A percentile compares a stretch with the other conserved stretches of the same genome.
These are phyloP conservation scores for Germaria angustata DNA, from an alignment of 2,888 invertebrate genomes.

Conservation along the genomic window DNA sequence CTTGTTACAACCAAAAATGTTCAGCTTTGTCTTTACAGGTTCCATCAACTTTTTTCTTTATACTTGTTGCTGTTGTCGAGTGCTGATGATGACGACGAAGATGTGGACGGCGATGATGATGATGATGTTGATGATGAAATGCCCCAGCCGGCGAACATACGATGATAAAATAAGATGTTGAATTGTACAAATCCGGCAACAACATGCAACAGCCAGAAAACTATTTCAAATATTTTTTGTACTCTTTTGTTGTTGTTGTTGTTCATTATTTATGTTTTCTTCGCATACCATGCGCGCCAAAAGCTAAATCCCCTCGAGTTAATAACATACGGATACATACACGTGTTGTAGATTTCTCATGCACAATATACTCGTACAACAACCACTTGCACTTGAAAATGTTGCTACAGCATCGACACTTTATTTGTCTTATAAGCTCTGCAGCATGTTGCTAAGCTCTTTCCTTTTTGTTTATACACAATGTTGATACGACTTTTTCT, in stretches of 20 bases:
- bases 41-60: conserved; percentile 46
- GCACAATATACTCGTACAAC: background rate
- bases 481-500: conserved; percentile 3
- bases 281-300: conserved; percentile 60
- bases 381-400: conserved; percentile 18
- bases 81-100: background rate
- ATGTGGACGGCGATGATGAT: conserved; percentile 1
- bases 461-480: background rate
- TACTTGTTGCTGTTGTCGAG: conserved; percentile 59
- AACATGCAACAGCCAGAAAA: conserved; percentile 55
- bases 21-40: conserved; percentile 62
- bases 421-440: background rate
- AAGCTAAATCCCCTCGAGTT: conserved; percentile 54
- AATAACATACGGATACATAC: background rate
- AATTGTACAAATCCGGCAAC: conserved; percentile 67
- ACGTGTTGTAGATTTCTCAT: background rate
- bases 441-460: conserved; percentile 25
- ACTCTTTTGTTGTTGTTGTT: background rate
- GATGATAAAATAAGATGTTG: conserved; percentile 66
- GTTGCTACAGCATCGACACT: conserved; percentile 21
- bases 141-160: conserved; percentile 22
- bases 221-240: conserved; percentile 49
- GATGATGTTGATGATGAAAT: conserved; percentile 32
- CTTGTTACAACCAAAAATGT: conserved; percentile 67
- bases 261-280: conserved; percentile 25